Conservation (phyloP, 2,888 invertebrate species). For the Seladonia tumulorum region DNA sequence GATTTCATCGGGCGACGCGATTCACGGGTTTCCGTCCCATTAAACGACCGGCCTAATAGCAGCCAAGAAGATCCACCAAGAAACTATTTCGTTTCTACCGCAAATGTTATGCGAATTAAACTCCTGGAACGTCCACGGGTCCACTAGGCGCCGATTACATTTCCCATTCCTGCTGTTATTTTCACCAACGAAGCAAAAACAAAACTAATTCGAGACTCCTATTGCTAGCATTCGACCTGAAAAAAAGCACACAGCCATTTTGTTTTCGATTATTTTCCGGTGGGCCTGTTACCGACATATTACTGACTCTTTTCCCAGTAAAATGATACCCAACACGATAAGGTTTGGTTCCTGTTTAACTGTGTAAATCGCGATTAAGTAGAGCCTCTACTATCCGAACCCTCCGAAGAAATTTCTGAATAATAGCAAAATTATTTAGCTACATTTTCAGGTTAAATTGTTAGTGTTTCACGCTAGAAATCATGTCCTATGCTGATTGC, state of each 20-base stretch:
- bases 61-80: conserved; percentile 52
- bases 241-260: background rate
- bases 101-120: background rate
- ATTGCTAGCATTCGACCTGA: background rate
- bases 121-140: background rate
- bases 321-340: background rate
- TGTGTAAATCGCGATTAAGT: background rate
- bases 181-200: background rate
- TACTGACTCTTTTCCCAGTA: background rate
- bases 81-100: conserved; percentile 31
- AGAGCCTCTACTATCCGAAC: background rate
- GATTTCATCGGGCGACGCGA: conserved; percentile 83
- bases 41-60: conserved; percentile 69
- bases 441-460: no score
- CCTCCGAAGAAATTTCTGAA: background rate
- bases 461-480: no score
- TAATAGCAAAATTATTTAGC: no score
- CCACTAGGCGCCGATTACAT: background rate
- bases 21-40: conserved; percentile 82
- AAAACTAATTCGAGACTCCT: background rate
- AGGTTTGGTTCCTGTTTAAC: background rate
- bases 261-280: background rate
- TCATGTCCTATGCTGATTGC: no score
- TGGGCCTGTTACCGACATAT: background rate
- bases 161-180: background rate